A percentile compares a stretch with the other conserved stretches of the same genome.
Conservation (phyloP, 1,140 invertebrate genomes). For the Drosophila elegans region DNA sequence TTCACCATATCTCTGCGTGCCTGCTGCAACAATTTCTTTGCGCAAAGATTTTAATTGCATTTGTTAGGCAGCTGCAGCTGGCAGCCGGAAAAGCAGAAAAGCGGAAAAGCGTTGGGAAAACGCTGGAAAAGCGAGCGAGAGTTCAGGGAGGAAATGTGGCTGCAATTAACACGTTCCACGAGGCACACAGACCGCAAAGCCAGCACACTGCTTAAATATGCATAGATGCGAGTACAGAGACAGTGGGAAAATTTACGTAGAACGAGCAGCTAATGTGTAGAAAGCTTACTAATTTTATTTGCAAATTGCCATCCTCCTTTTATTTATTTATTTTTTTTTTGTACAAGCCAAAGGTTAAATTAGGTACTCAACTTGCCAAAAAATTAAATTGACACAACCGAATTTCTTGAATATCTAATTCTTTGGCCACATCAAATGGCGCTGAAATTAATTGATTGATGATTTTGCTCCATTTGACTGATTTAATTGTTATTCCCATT, state of each 20-base stretch:
- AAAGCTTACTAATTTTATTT: conserved; percentile 54
- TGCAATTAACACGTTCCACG: conserved; percentile 68
- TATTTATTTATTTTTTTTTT: neutral
- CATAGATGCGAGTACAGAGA: conserved; percentile 30
- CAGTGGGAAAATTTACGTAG: neutral
- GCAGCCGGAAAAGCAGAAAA: too few species aligned
- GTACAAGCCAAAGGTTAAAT: conserved; percentile 31
- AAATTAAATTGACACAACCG: conserved; percentile 16
- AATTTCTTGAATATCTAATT: conserved; percentile 8
- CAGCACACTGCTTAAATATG: conserved; percentile 58
- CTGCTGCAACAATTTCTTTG: conserved; percentile 42
- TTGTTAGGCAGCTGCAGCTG: conserved; percentile 53
- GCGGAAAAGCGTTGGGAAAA: conserved; percentile 2
- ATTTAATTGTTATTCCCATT: conserved; percentile 35
- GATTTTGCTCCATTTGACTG: conserved; percentile 11
- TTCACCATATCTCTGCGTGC: conserved; percentile 20
- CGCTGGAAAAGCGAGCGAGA: conserved; percentile 1
- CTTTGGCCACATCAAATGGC: conserved; percentile 7
- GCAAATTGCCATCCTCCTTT: conserved; percentile 31
- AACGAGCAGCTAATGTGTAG: conserved; percentile 30
- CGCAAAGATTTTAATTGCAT: conserved; percentile 76
- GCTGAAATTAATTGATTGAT: conserved; percentile 43
- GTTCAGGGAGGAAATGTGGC: conserved; percentile 7
- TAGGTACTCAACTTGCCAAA: conserved; percentile 28
- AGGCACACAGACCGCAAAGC: conserved; percentile 47